Conservation (phyloP, 2,113 vertebrate species). For the Peromyscus leucopus region DNA sequence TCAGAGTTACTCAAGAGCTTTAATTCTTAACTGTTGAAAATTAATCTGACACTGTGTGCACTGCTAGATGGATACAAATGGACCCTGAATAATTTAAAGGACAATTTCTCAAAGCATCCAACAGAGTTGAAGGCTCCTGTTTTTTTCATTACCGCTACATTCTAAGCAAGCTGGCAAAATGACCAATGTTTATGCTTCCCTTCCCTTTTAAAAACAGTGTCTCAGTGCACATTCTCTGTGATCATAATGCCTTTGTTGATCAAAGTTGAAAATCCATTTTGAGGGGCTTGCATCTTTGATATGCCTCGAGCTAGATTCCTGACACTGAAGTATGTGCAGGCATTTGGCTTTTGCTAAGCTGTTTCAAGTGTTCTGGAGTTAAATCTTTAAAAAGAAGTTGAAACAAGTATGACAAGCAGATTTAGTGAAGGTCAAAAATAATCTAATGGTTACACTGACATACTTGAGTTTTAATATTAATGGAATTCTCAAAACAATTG, state of each 20-base stretch:
- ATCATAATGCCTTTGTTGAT: slow-evolving; percentile 64
- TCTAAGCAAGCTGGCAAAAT: slow-evolving; percentile 38
- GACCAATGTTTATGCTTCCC: slow-evolving; percentile 43
- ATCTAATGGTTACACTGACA: slow-evolving; percentile 3
- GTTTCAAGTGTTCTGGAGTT: slow-evolving; percentile 27
- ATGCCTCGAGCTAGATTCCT: slow-evolving; percentile 5
- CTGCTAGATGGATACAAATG: slow-evolving; percentile 58
- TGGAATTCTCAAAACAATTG: not conserved
- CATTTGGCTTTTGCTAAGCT: not conserved
- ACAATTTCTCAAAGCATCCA: slow-evolving; percentile 70
- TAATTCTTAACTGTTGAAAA: slow-evolving; percentile 55
- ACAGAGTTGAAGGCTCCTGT: slow-evolving; percentile 49
- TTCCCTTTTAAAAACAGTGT: slow-evolving; percentile 47
- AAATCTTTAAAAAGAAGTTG: slow-evolving; percentile 17
- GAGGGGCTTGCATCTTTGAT: slow-evolving; percentile 31
- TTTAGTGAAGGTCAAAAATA: not conserved
- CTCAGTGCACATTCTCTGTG: not conserved
- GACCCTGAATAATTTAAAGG: slow-evolving; percentile 79
- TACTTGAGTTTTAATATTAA: slow-evolving; percentile 49
- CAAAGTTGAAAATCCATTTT: slow-evolving; percentile 60
- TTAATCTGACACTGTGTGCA: slow-evolving; percentile 30
- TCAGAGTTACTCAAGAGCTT: slow-evolving; percentile 15
- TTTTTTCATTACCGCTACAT: slow-evolving; percentile 68
- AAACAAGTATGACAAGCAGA: not conserved
- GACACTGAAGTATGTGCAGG: slow-evolving; percentile 40